Evolutionary conservation across 1,140 invertebrate species (phyloP).

Genomic region (Oncopeltus fasciatus): DNA sequence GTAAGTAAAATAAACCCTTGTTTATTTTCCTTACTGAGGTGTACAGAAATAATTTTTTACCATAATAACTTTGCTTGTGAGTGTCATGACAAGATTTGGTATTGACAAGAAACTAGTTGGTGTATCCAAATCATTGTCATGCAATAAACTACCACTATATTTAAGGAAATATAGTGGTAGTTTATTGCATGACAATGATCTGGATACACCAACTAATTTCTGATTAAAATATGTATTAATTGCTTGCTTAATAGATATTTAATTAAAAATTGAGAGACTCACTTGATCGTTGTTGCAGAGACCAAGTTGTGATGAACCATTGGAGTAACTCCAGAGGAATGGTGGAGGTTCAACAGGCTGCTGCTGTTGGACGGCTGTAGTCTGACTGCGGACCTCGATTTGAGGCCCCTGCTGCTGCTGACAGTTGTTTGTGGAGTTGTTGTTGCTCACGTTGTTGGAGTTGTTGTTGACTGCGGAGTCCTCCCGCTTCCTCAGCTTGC

Average conservation of each 20-base stretch:
- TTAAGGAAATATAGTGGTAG: background rate
- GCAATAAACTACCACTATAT: background rate
- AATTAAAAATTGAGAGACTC: slow-evolving; percentile 17
- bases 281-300: slow-evolving; percentile 68
- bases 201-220: background rate
- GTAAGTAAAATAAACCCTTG: too few species aligned
- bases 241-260: background rate
- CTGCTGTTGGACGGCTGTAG: slow-evolving; percentile 17
- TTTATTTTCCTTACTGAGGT: too few species aligned
- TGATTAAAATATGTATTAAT: too few species aligned
- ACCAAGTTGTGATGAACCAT: slow-evolving; percentile 41
- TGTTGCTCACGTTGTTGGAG: slow-evolving; percentile 14
- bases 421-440: slow-evolving; percentile 21
- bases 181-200: background rate
- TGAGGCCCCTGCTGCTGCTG: slow-evolving; percentile 19
- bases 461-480: slow-evolving; percentile 33
- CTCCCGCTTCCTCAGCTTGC: slow-evolving; percentile 68
- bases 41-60: too few species aligned
- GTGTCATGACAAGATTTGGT: too few species aligned
- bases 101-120: too few species aligned
- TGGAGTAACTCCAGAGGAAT: slow-evolving; percentile 60
- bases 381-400: slow-evolving; percentile 9
- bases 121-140: too few species aligned
- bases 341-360: slow-evolving; percentile 36
- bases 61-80: too few species aligned